These are phyloP conservation scores for Cyanoderma ruficeps DNA, from an alignment of 2,113 vertebrate species.

Conservation along the genomic window DNA sequence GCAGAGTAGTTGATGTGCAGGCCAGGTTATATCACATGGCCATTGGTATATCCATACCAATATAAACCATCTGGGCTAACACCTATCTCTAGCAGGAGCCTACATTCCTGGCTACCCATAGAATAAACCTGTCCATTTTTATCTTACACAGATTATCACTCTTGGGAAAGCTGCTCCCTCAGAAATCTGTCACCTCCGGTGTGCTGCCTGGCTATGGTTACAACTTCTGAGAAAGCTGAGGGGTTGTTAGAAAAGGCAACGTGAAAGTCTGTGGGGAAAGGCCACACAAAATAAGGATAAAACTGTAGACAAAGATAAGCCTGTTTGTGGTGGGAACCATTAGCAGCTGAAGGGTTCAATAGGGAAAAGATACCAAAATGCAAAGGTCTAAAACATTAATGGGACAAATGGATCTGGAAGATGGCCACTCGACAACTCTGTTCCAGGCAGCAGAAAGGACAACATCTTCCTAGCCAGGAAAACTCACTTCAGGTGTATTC, in stretches of 20 bases:
- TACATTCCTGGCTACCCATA: neutral
- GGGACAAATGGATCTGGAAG: neutral
- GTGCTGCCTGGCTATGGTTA: neutral
- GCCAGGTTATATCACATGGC: neutral
- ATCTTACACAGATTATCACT: neutral
- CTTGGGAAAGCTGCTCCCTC: neutral
- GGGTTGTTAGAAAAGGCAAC: neutral
- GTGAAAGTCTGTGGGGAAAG: neutral
- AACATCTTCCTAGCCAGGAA: neutral
- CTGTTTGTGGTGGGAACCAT: neutral
- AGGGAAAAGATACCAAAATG: neutral
- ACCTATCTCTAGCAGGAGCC: neutral
- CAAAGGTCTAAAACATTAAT: neutral
- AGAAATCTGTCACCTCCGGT: neutral
- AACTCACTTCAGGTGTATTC: neutral
- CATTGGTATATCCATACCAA: neutral
- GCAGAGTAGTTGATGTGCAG: neutral
- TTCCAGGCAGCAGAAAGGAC: neutral
- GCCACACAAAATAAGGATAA: neutral
- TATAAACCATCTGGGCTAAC: neutral
- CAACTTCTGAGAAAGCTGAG: neutral
- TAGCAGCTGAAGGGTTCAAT: neutral
- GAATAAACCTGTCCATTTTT: neutral
- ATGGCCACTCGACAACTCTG: neutral
- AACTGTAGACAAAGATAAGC: neutral